Conservation (phyloP, 2,888 invertebrate species). For the Kryphioiulus occultus region DNA sequence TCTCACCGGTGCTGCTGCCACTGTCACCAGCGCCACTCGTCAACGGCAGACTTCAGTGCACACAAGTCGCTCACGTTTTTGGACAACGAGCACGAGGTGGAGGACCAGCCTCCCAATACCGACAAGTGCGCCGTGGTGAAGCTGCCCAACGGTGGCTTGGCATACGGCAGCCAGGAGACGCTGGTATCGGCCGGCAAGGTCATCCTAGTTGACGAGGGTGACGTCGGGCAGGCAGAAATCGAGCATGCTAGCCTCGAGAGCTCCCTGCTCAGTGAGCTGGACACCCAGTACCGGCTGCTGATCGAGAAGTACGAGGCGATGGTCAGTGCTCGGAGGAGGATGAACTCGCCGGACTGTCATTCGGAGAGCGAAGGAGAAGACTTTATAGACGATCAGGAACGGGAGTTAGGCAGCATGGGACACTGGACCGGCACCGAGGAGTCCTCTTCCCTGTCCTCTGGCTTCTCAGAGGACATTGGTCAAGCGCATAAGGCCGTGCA, state of each 20-base stretch:
- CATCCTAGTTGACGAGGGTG: background rate
- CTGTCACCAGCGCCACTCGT: slow-evolving; percentile 1
- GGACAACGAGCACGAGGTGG: slow-evolving; percentile 45
- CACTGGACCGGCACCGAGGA: slow-evolving; percentile 33
- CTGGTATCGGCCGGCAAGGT: slow-evolving; percentile 48
- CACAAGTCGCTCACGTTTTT: slow-evolving; percentile 10
- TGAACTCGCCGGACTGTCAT: background rate
- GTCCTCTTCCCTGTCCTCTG: slow-evolving; percentile 47
- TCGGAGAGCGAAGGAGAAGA: slow-evolving; percentile 17
- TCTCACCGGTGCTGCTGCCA: slow-evolving; percentile 41
- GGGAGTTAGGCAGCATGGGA: background rate
- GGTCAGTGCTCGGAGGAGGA: slow-evolving; percentile 54
- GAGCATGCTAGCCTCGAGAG: slow-evolving; percentile 15
- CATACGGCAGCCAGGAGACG: slow-evolving; percentile 52
- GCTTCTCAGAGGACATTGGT: slow-evolving; percentile 48
- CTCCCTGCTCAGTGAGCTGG: slow-evolving; percentile 56
- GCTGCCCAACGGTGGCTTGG: slow-evolving; percentile 50
- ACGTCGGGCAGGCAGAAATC: background rate
- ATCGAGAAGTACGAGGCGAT: slow-evolving; percentile 57
- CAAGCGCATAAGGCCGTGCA: slow-evolving; percentile 50
- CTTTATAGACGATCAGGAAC: background rate
- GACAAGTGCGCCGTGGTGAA: slow-evolving; percentile 50
- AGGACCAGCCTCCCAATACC: background rate
- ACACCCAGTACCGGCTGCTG: slow-evolving; percentile 56
- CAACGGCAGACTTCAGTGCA: background rate